phyloP scores from a whole-genome alignment of 1,140 invertebrate species.

The Leguminivora glycinivorella region DNA sequence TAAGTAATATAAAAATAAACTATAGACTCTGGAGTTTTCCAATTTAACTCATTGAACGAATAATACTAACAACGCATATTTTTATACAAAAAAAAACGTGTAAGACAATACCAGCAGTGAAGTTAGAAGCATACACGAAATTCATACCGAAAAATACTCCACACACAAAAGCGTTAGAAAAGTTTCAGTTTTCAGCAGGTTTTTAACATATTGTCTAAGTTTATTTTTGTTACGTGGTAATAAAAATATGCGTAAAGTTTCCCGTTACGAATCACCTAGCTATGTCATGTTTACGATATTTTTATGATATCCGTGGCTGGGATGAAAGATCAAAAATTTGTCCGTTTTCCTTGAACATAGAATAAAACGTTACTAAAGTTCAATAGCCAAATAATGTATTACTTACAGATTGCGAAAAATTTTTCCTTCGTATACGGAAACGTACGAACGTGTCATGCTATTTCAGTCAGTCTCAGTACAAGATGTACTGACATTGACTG shows the following conservation, averaged over 20 bases:
- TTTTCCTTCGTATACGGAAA: too few relatives aligned
- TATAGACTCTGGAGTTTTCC: too few relatives aligned
- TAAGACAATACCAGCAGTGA: background rate
- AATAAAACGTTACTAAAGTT: background rate
- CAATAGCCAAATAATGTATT: too few relatives aligned
- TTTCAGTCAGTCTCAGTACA: too few relatives aligned
- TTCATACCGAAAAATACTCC: background rate
- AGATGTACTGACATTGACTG: too few relatives aligned
- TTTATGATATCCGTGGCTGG: conserved; percentile 28
- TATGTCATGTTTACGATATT: conserved; percentile 29
- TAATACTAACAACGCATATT: background rate
- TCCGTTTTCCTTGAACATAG: background rate
- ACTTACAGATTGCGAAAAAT: too few relatives aligned
- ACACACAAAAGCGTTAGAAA: background rate
- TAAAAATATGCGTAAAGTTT: conserved; percentile 27
- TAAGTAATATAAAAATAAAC: too few relatives aligned
- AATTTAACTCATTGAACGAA: too few relatives aligned
- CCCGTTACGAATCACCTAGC: conserved; percentile 24
- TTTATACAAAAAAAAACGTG: background rate
- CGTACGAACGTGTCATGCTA: too few relatives aligned
- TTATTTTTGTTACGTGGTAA: conserved; percentile 14
- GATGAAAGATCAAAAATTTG: conserved; percentile 7
- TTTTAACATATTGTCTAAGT: background rate
- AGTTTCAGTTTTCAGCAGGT: background rate
- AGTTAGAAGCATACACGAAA: background rate